These are phyloP conservation scores for Podarcis muralis DNA, from an alignment of 2,113 vertebrate genomes.

Conservation along the genomic window DNA sequence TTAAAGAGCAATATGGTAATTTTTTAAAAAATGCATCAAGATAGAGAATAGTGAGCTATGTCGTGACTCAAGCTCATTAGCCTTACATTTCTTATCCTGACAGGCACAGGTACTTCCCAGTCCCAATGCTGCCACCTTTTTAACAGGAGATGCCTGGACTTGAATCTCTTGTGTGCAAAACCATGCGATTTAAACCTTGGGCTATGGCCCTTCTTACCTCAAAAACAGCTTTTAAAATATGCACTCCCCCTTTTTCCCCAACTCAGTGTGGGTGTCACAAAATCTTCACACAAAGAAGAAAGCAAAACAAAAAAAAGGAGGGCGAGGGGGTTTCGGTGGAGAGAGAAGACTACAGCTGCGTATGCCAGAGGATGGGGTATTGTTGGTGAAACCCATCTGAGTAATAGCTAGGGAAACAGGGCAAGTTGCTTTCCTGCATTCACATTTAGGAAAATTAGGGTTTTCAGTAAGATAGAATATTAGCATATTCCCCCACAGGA, in stretches of 20 bases:
- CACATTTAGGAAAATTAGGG: not conserved
- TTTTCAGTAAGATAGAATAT: not conserved
- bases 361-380: not conserved
- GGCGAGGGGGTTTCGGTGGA: fast-evolving
- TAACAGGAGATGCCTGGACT: not conserved
- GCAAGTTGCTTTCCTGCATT: not conserved
- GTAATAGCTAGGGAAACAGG: not conserved
- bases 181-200: not conserved
- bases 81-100: not conserved
- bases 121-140: not conserved
- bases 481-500: not conserved
- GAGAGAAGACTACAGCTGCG: not conserved
- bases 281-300: not conserved
- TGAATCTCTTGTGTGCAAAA: not conserved
- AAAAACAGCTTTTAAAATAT: not conserved
- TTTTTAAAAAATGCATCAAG: not conserved
- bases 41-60: not conserved
- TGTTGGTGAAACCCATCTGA: not conserved
- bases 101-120: not conserved
- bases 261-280: not conserved
- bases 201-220: not conserved
- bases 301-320: not conserved
- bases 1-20: not conserved
- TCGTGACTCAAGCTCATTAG: not conserved
- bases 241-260: not conserved